phyloP scores from a whole-genome alignment of 37 sponge, comb jelly and placozoan genomes.

The Theonella swinhoei region DNA sequence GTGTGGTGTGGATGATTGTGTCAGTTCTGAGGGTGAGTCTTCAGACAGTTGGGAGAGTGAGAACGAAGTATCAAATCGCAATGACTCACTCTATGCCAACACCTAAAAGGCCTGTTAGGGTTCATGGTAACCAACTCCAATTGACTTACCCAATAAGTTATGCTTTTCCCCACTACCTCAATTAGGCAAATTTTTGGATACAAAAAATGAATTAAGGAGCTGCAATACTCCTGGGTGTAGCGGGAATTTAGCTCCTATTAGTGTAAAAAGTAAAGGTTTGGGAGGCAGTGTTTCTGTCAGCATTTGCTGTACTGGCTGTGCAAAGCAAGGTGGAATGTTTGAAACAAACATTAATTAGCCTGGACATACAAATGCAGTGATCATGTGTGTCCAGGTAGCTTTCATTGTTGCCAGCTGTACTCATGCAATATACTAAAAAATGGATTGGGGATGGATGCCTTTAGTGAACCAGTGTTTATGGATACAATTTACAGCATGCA shows the following conservation, averaged over 20 bases:
- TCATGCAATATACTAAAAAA: not conserved
- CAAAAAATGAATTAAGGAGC: not conserved
- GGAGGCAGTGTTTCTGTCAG: constrained; percentile 25
- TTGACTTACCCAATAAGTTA: not conserved
- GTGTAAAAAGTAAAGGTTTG: constrained; percentile 12
- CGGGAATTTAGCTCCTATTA: constrained; percentile 11
- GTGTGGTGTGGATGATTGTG: not conserved
- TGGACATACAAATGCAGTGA: not conserved
- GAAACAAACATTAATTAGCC: not conserved
- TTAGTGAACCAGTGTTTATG: not conserved
- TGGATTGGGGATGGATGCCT: constrained; percentile 17
- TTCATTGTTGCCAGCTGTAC: constrained; percentile 19
- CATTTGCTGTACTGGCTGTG: constrained; percentile 41
- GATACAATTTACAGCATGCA: not conserved
- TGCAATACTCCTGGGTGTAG: constrained; percentile 30
- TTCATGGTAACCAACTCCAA: not conserved
- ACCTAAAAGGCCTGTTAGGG: not conserved
- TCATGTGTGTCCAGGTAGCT: constrained; percentile 18
- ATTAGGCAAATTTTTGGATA: not conserved
- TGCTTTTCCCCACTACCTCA: not conserved
- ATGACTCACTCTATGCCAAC: not conserved
- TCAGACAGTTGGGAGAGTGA: not conserved
- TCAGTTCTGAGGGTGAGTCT: not conserved
- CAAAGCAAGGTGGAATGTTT: not conserved
- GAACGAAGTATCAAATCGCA: not conserved